Evolutionary conservation across 2,113 vertebrate species (phyloP).

Genomic region (Terrapene triunguis): DNA sequence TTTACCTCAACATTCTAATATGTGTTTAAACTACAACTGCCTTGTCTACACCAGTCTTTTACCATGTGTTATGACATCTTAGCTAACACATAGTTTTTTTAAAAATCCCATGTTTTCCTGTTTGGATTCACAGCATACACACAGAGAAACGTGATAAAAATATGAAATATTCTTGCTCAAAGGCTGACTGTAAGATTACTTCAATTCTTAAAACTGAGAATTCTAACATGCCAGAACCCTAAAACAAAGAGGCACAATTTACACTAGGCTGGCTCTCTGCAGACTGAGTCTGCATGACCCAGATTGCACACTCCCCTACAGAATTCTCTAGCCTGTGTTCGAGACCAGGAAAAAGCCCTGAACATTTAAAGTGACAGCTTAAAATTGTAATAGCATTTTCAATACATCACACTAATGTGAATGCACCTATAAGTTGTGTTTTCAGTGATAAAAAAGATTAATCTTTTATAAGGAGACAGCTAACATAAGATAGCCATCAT

Average conservation of each 20-base stretch:
- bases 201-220: background rate
- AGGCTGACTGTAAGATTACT: background rate
- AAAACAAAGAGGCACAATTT: background rate
- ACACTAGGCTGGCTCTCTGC: background rate
- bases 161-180: background rate
- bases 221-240: background rate
- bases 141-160: background rate
- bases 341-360: background rate
- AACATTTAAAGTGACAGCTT: background rate
- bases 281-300: background rate
- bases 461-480: background rate
- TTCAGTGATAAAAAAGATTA: background rate
- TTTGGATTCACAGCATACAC: background rate
- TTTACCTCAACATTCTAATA: background rate
- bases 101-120: background rate
- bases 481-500: background rate
- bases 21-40: conserved; percentile 27
- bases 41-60: background rate
- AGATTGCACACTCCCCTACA: background rate
- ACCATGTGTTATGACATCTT: background rate
- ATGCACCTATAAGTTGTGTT: background rate
- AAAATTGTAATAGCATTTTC: background rate
- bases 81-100: background rate
- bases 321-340: background rate
- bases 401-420: background rate